These are phyloP conservation scores for Neogale vison DNA, from an alignment of 2,113 vertebrate species.

Conservation along the genomic window DNA sequence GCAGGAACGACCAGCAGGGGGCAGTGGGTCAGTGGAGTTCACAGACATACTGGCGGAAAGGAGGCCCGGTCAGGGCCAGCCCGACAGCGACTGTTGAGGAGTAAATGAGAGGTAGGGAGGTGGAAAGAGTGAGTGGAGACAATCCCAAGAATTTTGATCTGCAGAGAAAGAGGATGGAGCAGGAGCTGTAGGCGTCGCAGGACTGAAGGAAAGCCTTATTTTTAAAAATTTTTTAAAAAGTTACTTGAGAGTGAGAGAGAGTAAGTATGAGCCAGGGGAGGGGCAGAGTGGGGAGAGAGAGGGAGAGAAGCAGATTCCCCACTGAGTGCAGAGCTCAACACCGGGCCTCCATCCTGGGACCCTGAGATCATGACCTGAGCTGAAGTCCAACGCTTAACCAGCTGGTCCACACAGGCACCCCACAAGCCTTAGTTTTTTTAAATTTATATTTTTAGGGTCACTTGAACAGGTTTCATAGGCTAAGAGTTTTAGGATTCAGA, in stretches of 20 bases:
- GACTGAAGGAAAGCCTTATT: background rate
- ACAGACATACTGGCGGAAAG: background rate
- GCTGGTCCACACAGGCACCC: too few species aligned
- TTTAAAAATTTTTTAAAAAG: background rate
- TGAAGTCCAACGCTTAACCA: too few species aligned
- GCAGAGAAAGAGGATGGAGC: background rate
- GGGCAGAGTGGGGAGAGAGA: background rate
- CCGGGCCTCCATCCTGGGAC: too few species aligned
- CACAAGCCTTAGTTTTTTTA: too few species aligned
- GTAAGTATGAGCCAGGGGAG: background rate
- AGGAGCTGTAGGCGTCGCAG: background rate
- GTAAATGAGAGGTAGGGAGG: background rate
- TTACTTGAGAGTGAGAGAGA: background rate
- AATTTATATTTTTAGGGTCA: background rate
- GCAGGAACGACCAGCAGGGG: background rate
- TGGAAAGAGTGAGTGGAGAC: background rate
- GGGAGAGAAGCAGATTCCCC: background rate
- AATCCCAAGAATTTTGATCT: background rate
- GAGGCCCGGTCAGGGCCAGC: background rate
- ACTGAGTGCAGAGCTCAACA: background rate
- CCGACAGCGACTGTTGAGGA: background rate
- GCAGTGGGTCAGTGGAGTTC: background rate
- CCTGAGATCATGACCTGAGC: too few species aligned
- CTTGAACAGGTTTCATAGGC: background rate
- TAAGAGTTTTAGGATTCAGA: background rate